Evolutionary conservation across 2,113 vertebrate species (phyloP), one percentile per base, ranked within the genome.

Genomic region (Corythornis vintsioides): DNA sequence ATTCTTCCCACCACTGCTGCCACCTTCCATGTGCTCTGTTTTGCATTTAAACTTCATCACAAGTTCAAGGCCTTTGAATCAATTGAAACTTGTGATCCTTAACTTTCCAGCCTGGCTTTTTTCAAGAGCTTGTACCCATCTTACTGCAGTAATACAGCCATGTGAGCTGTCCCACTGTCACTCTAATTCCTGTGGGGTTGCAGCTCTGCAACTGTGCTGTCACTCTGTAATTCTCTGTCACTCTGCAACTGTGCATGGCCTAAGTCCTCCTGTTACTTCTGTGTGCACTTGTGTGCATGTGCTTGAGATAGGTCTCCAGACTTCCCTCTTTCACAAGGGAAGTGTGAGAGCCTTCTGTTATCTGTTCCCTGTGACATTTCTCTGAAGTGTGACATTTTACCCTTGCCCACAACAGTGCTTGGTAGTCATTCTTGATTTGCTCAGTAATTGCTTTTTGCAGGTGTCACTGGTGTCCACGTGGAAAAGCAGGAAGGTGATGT

Each of bases 391-490:
- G 75, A 42, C 28, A 24, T 38, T 65, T 75, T 17, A 29, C 21
- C 26, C 25, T 77, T 76, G 63, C 14, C 31, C 28, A 6, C 25
- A 43, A 26, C 26, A 43, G 29, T 29, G 33, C 22, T 82, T 7
- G 9, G 33, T 33, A 47, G 35, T 80, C 13, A 38, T 10, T 65
- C 17, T 56, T 31, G 9, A 16, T 80, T 69, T 60, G 8, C n/a
- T 93, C 55, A 40, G n/a, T 53, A 38, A 13, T 40, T 77, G 22
- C 9, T 19, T 73, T 84, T 70, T 90, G 60, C 6, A 90, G 61
- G 42, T 33, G 28, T 73, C 24, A 15, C 21, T 86, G 45, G 10
- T 61, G n/a, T 57, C 35, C 0, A 0, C 11, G 8, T 24, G 18
- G 52, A 22, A 57, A 65, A 77, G n/a, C 26, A 59, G 55, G 13